These are phyloP conservation scores for Chloroceryle aenea DNA, from an alignment of 2,113 vertebrate species.

Conservation along the genomic window DNA sequence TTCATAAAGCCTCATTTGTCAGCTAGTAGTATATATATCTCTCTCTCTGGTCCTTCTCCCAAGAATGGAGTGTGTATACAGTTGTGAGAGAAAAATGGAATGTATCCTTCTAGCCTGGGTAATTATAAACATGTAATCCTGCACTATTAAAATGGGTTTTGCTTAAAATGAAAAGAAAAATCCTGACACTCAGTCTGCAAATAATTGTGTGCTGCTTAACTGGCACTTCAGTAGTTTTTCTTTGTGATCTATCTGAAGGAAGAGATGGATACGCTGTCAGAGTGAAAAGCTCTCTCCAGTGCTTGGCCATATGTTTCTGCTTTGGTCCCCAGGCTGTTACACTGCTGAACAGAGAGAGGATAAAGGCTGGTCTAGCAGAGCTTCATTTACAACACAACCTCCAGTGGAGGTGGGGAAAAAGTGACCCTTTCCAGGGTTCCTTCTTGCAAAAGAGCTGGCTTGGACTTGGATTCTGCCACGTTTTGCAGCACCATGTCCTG, in stretches of 20 bases:
- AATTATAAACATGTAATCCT: neutral
- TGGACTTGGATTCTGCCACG: neutral
- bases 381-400: neutral
- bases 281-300: constrained; percentile 11
- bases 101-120: neutral
- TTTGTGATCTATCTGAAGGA: neutral
- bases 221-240: constrained; percentile 4
- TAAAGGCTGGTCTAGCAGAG: neutral
- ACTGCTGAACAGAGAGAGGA: neutral
- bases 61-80: neutral
- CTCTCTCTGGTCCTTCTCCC: neutral
- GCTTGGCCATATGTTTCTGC: constrained; percentile 41
- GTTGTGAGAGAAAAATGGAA: neutral
- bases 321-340: constrained; percentile 11
- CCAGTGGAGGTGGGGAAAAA: neutral
- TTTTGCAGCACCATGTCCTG: neutral
- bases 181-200: constrained; percentile 4
- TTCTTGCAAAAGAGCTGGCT: neutral
- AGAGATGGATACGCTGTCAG: constrained; percentile 36
- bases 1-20: neutral
- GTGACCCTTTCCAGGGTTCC: neutral
- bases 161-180: neutral
- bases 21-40: neutral
- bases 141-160: neutral
- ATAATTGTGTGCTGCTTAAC: constrained; percentile 4